phyloP scores from a whole-genome alignment of 2,797 vertebrate genomes.

The Enteromius paludinosus region DNA sequence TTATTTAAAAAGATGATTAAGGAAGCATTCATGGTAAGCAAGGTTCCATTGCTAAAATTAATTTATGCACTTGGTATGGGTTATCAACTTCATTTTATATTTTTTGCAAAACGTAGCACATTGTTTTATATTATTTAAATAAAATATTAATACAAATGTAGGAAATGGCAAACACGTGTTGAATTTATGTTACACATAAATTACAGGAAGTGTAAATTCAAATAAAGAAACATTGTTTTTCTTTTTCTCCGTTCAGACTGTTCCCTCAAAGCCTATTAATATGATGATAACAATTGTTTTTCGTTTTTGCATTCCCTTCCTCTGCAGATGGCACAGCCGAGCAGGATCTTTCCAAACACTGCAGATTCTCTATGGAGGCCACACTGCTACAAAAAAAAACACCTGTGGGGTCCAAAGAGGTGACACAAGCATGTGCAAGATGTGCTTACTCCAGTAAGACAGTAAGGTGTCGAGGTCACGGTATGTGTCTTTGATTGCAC shows the following conservation, averaged over 20 bases:
- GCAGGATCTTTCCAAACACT: conserved; percentile 28
- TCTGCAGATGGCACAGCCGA: conserved; percentile 7
- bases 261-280: conserved; percentile 1
- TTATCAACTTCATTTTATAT: neutral
- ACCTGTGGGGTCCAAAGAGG: neutral
- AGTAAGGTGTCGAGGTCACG: conserved; percentile 31
- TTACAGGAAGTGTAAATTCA: neutral
- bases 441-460: conserved; percentile 29
- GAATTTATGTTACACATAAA: neutral
- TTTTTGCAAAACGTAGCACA: neutral
- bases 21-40: neutral
- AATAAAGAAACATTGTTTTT: neutral
- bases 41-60: neutral
- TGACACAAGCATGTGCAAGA: neutral
- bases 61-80: neutral
- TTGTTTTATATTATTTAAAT: neutral
- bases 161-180: neutral
- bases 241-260: conserved; percentile 9
- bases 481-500: conserved; percentile 11
- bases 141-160: neutral
- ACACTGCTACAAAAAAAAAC: conserved; percentile 11
- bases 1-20: neutral
- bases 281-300: conserved; percentile 30
- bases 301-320: conserved; percentile 1
- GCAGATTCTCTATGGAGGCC: conserved; percentile 15